These are phyloP conservation scores for Nymphalis c-album DNA, from an alignment of 2,888 invertebrate species.

Conservation along the genomic window DNA sequence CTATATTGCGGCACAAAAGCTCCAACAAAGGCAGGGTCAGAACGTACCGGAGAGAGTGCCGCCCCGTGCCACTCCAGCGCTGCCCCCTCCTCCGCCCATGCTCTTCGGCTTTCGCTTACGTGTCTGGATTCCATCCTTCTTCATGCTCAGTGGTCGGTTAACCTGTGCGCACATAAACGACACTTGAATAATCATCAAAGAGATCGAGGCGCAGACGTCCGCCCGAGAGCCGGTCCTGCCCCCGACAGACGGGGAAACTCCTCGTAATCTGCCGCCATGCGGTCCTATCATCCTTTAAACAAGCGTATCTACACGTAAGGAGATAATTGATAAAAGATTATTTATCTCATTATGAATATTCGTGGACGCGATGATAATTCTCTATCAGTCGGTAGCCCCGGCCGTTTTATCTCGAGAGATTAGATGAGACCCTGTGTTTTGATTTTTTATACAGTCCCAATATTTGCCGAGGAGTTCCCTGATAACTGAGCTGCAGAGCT, in stretches of 20 bases:
- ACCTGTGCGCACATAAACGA: slow-evolving; percentile 82
- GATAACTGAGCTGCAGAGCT: slow-evolving; percentile 64
- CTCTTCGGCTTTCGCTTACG: slow-evolving; percentile 95
- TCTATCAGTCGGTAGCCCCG: slow-evolving; percentile 81
- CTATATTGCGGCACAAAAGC: slow-evolving; percentile 18
- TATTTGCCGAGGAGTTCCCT: slow-evolving; percentile 81
- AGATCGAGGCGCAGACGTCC: slow-evolving; percentile 31
- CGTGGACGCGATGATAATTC: slow-evolving; percentile 78
- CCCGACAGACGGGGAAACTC: slow-evolving; percentile 61
- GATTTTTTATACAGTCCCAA: slow-evolving; percentile 76
- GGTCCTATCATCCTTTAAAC: slow-evolving; percentile 78
- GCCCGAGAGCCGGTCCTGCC: slow-evolving; percentile 32
- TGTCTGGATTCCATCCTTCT: slow-evolving; percentile 99
- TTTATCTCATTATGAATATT: slow-evolving; percentile 82
- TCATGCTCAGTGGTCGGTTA: slow-evolving; percentile 97
- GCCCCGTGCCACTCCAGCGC: slow-evolving; percentile 51
- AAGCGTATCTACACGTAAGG: slow-evolving; percentile 75
- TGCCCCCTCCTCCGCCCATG: slow-evolving; percentile 65
- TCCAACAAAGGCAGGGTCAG: background rate
- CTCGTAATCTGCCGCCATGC: slow-evolving; percentile 68
- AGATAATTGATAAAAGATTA: slow-evolving; percentile 82
- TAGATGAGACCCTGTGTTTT: slow-evolving; percentile 81
- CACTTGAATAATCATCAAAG: background rate
- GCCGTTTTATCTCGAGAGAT: slow-evolving; percentile 76
- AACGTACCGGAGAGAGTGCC: slow-evolving; percentile 65